phyloP scores from a whole-genome alignment of 1,140 invertebrate species.

The Brachionus paranguensis region DNA sequence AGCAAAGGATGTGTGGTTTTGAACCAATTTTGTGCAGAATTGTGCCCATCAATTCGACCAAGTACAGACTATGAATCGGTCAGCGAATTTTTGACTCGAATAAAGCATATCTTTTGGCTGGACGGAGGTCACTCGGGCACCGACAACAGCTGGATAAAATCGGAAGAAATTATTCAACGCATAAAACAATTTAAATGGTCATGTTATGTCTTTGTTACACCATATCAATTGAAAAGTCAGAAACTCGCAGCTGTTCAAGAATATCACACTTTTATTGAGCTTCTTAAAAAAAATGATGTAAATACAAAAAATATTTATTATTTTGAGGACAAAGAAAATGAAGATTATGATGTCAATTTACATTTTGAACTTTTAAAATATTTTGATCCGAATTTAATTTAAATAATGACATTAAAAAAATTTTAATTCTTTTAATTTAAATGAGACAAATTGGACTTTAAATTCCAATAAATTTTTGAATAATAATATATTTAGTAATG shows the following conservation, averaged over 20 bases:
- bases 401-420: neutral
- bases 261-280: neutral
- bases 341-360: constrained; percentile 14
- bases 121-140: constrained; percentile 32
- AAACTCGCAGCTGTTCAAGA: constrained; percentile 9
- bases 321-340: constrained; percentile 3
- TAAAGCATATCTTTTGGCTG: constrained; percentile 29
- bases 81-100: neutral
- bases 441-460: neutral
- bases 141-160: constrained; percentile 2
- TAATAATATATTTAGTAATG: no score
- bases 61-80: neutral
- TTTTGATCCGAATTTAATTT: constrained; percentile 29
- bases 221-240: constrained; percentile 29
- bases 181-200: neutral
- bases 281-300: neutral
- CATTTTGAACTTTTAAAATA: constrained; percentile 34
- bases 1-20: constrained; percentile 36
- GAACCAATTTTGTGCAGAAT: constrained; percentile 12
- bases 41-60: neutral
- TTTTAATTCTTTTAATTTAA: neutral
- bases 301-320: constrained; percentile 30
- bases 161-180: neutral
- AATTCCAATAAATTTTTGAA: neutral
- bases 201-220: constrained; percentile 12